Conservation (phyloP, 1,140 invertebrate species). For the Drosophila punjabiensis region DNA sequence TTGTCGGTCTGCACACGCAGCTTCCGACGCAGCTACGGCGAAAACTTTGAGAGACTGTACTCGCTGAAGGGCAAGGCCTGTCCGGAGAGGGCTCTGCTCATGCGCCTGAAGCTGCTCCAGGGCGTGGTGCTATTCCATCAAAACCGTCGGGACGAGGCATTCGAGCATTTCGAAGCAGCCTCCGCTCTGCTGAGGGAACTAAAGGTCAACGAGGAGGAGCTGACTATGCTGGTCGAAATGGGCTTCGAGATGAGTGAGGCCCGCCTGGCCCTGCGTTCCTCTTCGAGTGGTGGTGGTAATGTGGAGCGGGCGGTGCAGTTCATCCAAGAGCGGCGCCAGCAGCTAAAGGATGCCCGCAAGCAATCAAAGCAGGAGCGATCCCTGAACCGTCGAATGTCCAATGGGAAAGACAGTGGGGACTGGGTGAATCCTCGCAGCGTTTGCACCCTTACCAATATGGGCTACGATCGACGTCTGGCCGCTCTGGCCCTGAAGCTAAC, state of each 20-base stretch:
- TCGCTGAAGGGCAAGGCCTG: constrained; percentile 89
- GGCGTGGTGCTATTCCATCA: constrained; percentile 92
- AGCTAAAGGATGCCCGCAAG: constrained; percentile 86
- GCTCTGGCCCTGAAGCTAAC: constrained; percentile 87
- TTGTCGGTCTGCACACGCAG: constrained; percentile 88
- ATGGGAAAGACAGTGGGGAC: constrained; percentile 36
- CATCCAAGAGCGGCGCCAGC: constrained; percentile 87
- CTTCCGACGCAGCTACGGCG: constrained; percentile 90
- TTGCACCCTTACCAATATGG: constrained; percentile 89
- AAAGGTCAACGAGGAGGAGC: constrained; percentile 87
- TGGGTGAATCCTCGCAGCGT: constrained; percentile 85
- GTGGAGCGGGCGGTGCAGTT: constrained; percentile 88
- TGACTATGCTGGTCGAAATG: constrained; percentile 87
- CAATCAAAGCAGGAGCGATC: constrained; percentile 86
- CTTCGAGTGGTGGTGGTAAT: constrained; percentile 85
- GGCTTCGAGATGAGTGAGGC: constrained; percentile 88
- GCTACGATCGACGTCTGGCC: constrained; percentile 87
- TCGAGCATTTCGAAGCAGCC: constrained; percentile 87
- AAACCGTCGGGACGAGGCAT: constrained; percentile 88
- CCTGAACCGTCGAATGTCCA: constrained; percentile 77
- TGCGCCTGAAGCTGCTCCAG: constrained; percentile 92
- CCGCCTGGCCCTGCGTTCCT: constrained; percentile 88
- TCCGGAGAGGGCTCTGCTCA: constrained; percentile 90
- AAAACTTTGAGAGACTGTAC: constrained; percentile 89
- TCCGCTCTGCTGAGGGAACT: constrained; percentile 88